These are phyloP conservation scores for Strix uralensis DNA, from an alignment of 2,113 vertebrate species.

Conservation along the genomic window DNA sequence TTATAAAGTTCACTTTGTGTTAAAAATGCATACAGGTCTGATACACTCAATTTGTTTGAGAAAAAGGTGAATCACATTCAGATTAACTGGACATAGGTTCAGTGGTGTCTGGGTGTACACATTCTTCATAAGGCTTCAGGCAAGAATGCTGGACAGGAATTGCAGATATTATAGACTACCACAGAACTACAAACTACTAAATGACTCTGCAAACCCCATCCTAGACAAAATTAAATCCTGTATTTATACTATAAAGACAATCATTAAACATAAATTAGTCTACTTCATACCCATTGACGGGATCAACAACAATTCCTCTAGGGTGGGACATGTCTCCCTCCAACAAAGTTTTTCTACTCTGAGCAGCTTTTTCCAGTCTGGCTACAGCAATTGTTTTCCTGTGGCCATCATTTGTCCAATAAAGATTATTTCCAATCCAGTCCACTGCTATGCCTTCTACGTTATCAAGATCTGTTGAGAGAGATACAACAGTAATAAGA, in stretches of 20 bases:
- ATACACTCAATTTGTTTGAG: neutral
- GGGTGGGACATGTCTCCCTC: slow-evolving; percentile 98
- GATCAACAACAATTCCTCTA: slow-evolving; percentile 95
- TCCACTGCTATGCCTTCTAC: slow-evolving; percentile 98
- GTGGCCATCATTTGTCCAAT: slow-evolving; percentile 98
- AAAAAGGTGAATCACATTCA: neutral
- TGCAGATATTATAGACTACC: neutral
- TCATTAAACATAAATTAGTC: neutral
- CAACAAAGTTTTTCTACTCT: slow-evolving; percentile 91
- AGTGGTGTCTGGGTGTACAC: neutral
- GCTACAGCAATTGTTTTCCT: slow-evolving; percentile 95
- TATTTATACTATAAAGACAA: neutral
- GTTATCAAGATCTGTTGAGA: slow-evolving; percentile 89
- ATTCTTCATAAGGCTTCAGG: neutral
- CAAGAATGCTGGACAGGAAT: neutral
- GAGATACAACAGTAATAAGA: neutral
- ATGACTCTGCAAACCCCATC: neutral
- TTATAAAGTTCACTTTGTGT: neutral
- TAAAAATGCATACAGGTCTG: neutral
- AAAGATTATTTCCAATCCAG: slow-evolving; percentile 97
- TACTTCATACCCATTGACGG: slow-evolving; percentile 86
- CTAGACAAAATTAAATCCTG: neutral
- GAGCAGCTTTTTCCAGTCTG: slow-evolving; percentile 89
- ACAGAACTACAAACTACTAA: neutral
- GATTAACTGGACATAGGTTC: neutral